A percentile compares a stretch with the other conserved stretches of the same genome.
Conservation (phyloP, 2,113 vertebrate genomes). For the Otus sunia region DNA sequence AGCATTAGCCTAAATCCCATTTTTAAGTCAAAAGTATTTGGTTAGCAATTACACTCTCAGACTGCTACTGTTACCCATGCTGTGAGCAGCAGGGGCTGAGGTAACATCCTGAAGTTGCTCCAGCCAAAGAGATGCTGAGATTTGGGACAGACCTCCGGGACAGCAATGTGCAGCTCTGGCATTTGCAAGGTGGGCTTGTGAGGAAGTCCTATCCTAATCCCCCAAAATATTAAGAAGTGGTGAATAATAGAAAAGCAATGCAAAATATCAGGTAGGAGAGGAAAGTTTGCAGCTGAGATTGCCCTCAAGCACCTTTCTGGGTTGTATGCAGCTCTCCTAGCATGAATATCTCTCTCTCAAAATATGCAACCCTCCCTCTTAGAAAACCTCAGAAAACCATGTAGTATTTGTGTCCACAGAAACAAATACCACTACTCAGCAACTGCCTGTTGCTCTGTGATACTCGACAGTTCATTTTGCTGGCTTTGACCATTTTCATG, state of each 20-base stretch:
- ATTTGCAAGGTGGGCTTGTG: background rate
- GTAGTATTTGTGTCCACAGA: background rate
- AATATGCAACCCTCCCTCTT: background rate
- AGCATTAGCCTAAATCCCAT: conserved; percentile 4
- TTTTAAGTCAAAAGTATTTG: conserved; percentile 10
- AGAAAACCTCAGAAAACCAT: background rate
- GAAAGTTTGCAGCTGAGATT: background rate
- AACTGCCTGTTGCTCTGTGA: background rate
- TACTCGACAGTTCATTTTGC: background rate
- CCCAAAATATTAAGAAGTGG: background rate
- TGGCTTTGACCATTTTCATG: background rate
- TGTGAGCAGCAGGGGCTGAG: background rate
- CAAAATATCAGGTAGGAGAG: background rate
- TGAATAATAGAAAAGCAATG: background rate
- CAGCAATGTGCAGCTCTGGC: background rate
- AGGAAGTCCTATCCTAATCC: no score
- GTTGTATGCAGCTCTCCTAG: background rate
- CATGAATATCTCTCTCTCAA: background rate
- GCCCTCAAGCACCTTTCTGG: background rate
- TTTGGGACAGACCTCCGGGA: background rate
- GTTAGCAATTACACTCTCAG: background rate
- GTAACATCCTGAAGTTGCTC: background rate
- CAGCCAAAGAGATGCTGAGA: background rate
- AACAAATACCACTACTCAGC: background rate
- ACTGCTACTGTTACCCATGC: background rate